phyloP scores from a whole-genome alignment of 1,140 invertebrate species.

The Drosophila ogumai region DNA sequence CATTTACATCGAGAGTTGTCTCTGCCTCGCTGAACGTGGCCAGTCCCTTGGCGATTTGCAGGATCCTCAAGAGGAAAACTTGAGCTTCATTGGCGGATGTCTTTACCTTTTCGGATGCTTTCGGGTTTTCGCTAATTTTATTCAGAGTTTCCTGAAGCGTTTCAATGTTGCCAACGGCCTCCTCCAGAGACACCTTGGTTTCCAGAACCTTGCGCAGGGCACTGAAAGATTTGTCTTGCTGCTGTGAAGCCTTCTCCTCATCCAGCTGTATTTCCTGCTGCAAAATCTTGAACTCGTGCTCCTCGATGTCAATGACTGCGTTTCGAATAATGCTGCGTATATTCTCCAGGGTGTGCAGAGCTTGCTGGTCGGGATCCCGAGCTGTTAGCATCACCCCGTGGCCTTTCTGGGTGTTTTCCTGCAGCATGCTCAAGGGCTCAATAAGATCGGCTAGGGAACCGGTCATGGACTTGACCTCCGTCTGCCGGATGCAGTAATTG shows the following conservation, averaged over 20 bases:
- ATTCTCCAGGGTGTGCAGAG: constrained; percentile 60
- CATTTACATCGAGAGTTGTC: constrained; percentile 50
- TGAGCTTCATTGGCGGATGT: constrained; percentile 63
- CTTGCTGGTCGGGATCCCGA: constrained; percentile 57
- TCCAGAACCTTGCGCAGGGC: constrained; percentile 70
- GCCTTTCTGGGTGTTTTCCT: constrained; percentile 68
- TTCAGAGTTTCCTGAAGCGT: constrained; percentile 59
- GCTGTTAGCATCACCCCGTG: constrained; percentile 58
- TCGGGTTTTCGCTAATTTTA: constrained; percentile 52
- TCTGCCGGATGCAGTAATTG: constrained; percentile 83
- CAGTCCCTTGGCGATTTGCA: constrained; percentile 65
- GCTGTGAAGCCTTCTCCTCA: constrained; percentile 62
- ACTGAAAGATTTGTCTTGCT: constrained; percentile 74
- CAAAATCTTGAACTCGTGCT: constrained; percentile 75
- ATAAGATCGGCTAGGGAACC: constrained; percentile 82
- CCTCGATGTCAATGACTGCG: constrained; percentile 78
- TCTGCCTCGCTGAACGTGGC: constrained; percentile 66
- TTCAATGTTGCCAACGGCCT: constrained; percentile 63
- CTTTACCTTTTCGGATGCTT: constrained; percentile 20
- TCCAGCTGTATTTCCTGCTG: constrained; percentile 77
- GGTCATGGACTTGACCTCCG: constrained; percentile 75
- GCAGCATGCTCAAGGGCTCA: constrained; percentile 75
- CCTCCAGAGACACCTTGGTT: constrained; percentile 71
- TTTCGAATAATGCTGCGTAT: constrained; percentile 72
- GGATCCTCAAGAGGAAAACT: constrained; percentile 50